Conservation (phyloP, 1,140 invertebrate species). For the Triops cancriformis region DNA sequence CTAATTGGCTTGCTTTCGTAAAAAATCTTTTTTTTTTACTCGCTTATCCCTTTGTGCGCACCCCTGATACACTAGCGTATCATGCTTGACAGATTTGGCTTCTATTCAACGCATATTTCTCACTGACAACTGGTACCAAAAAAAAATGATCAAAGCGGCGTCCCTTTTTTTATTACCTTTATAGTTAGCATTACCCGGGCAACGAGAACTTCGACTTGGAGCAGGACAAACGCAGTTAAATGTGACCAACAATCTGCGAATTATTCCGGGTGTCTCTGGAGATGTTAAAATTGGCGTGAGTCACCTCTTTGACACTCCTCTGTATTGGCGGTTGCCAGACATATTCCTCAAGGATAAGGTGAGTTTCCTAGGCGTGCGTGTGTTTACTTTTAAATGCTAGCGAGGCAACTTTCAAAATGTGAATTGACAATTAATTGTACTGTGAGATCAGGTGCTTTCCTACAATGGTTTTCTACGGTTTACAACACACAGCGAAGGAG, state of each 20-base stretch:
- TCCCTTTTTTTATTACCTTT: not conserved
- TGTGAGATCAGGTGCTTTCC: constrained; percentile 58
- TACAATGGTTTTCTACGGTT: constrained; percentile 87
- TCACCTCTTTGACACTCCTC: constrained; percentile 57
- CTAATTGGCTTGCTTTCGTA: not conserved
- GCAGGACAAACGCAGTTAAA: constrained; percentile 41
- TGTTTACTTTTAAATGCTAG: not conserved
- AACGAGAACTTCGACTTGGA: constrained; percentile 30
- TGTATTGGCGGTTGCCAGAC: constrained; percentile 77
- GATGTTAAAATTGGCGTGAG: constrained; percentile 58
- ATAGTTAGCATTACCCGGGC: constrained; percentile 45
- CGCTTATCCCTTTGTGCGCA: not conserved
- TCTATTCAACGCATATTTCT: not conserved
- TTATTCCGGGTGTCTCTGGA: constrained; percentile 56
- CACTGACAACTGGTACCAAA: not conserved
- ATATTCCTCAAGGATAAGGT: constrained; percentile 79
- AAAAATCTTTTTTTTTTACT: not conserved
- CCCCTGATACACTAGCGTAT: not conserved
- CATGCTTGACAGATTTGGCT: not conserved
- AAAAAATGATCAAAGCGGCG: not conserved
- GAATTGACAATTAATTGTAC: constrained; percentile 6
- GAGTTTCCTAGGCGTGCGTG: constrained; percentile 27
- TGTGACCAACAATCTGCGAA: constrained; percentile 49
- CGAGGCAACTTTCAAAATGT: not conserved
- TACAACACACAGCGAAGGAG: constrained; percentile 57